Evolutionary conservation across 2,113 vertebrate genomes (phyloP), one percentile per base, ranked within the genome.

Genomic region (Gallinago jamesoni): DNA sequence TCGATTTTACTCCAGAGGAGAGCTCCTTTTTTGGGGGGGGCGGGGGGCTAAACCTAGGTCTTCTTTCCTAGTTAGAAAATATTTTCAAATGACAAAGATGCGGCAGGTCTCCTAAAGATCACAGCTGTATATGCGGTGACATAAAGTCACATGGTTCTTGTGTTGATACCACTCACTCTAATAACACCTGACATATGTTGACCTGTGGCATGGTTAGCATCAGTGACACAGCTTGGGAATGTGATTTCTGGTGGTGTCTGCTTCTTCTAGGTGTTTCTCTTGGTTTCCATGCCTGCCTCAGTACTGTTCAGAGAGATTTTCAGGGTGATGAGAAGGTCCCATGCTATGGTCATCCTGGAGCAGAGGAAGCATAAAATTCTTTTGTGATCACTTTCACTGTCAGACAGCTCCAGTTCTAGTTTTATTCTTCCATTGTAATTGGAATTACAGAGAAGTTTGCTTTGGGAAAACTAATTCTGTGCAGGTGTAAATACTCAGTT

Each of bases 241-340:
- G 12, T 21, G 31, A 22, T 87, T 74, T 94, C 60, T 78, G 24
- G 2, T 28, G 11, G 1, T 78, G 18, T 23, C 8, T 84, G 15
- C 0, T 73, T 89, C 74, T 80, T 55, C 17, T 48, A 31, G 37
- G 2, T 9, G 28, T 68, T 75, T 3, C 0, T 75, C 1, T 2
- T 75, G 30, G 39, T 67, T 39, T 66, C 35, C 16, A 17, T 17
- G 18, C 13, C 30, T 89, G 35, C 4, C 4, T 77, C 52, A 43
- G 24, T 41, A 60, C 13, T 0, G 0, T 31, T 75, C 33, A 43
- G 27, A 28, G 14, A 53, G 45, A 53, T 84, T 84, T 91, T 59
- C 9, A 7, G 5, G 1, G 3, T 64, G 31, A 5, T 53, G 12
- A 76, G 22, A 31, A 35, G 6, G 3, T 47, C n/a, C 12, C 9